Base-by-base conservation (phyloP, 2,888 invertebrate species). In the Pachydiplax longipennis region DNA sequence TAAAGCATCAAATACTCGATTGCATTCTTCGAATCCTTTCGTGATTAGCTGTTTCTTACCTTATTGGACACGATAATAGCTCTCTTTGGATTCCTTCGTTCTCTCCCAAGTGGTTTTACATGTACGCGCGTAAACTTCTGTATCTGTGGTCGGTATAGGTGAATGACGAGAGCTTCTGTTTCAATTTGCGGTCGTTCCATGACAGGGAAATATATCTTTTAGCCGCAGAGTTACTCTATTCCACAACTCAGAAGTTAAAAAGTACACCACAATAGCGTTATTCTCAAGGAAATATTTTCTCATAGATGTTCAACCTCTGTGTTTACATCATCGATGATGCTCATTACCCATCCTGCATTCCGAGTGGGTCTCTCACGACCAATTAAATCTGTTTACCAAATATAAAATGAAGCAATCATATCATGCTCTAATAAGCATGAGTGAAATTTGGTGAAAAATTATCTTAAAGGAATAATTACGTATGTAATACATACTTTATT, bases 151-250 rank as follows among this genome's bases (percentile, higher is more conserved):
- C 58, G n/a, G 12, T 13, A 6, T 35, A 35, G 83, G 25, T 83
- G 58, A 83, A 83, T 31, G 83, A 83, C 83, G 53, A 83, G 83
- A 5, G 83, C 31, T 44, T 83, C 83, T 53, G 83, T 35, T 83
- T 58, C 58, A 31, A 35, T 15, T 83, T 58, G 83, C 31, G 83
- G 83, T 58, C 25, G 18, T 31, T 35, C 25, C 53, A 58, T 35
- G 31, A 82, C 48, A 82, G 82, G 25, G 73, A 82, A 22, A 83
- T 58, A 58, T 44, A 58, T 58, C 35, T 58, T 83, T 35, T 18
- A 58, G 31, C 58, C 83, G 35, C 58, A 83, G n/a, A 44, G 53
- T 58, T 83, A 83, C 83, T 83, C 53, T 35, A 83, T 83, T 58
- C 35, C 31, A 35, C 58, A 35, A 18, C 35, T 35, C 12, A 12